Evolutionary conservation across 1,140 invertebrate species (phyloP).

Genomic region (Pogonomyrmex barbatus): DNA sequence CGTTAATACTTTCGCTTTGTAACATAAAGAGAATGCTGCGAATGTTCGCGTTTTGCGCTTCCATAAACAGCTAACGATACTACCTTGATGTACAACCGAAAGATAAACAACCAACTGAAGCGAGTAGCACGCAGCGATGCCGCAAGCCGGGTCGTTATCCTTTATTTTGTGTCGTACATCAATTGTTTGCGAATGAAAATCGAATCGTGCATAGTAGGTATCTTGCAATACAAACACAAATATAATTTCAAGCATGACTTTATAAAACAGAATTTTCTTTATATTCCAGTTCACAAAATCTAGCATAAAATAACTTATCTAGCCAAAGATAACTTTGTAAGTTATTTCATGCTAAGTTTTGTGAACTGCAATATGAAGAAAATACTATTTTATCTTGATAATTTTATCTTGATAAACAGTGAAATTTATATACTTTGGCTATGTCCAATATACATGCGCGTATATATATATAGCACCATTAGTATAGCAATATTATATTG

Average conservation of each 20-base stretch:
- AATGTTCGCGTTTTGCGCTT: conserved; percentile 35
- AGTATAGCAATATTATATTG: neutral
- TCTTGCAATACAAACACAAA: conserved; percentile 49
- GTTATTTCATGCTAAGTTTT: conserved; percentile 7
- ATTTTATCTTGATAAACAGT: neutral
- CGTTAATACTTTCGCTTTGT: conserved; percentile 47
- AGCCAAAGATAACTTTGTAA: neutral
- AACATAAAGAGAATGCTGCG: conserved; percentile 5
- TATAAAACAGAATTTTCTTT: conserved; percentile 22
- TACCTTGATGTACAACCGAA: conserved; percentile 39
- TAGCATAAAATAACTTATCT: neutral
- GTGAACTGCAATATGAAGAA: neutral
- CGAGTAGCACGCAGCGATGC: conserved; percentile 31
- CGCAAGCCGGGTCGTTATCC: conserved; percentile 33
- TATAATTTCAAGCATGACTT: conserved; percentile 34
- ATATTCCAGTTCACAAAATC: neutral
- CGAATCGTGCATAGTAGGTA: conserved; percentile 29
- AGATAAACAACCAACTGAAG: conserved; percentile 43
- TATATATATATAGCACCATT: neutral
- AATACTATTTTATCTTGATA: conserved; percentile 8
- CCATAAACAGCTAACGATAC: conserved; percentile 43
- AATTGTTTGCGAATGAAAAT: conserved; percentile 62
- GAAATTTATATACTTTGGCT: neutral
- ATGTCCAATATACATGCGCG: neutral
- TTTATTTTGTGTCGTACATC: conserved; percentile 49